A percentile compares a stretch with the other conserved stretches of the same genome.
These are phyloP conservation scores for Phaonia tiefii DNA, from an alignment of 2,888 invertebrate genomes.

Conservation along the genomic window DNA sequence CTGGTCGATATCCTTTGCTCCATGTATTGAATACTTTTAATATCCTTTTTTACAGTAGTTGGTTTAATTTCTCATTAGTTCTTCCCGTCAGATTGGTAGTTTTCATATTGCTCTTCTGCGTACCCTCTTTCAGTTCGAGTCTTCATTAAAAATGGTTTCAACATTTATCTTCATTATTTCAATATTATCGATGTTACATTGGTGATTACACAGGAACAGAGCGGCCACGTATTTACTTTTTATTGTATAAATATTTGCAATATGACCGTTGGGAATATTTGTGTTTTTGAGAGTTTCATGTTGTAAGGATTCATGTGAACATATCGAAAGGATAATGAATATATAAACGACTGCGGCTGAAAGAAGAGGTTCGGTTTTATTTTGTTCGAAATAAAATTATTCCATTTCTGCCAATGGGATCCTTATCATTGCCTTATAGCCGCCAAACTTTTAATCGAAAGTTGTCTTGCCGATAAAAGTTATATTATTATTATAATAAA, in stretches of 20 bases:
- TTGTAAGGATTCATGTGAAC: too few relatives aligned
- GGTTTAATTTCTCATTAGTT: slow-evolving; percentile 13
- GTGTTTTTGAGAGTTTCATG: too few relatives aligned
- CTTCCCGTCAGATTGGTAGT: neutral
- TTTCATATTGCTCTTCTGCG: neutral
- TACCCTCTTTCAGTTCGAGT: neutral
- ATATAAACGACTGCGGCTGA: too few relatives aligned
- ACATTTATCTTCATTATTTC: slow-evolving; percentile 47
- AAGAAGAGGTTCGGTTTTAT: too few relatives aligned
- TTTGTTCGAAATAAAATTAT: too few relatives aligned
- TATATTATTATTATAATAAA: too few relatives aligned
- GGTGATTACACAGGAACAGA: slow-evolving; percentile 4
- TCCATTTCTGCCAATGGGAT: too few relatives aligned
- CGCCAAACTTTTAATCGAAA: too few relatives aligned
- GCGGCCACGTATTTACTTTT: neutral
- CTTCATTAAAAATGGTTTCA: slow-evolving; percentile 30
- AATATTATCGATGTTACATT: slow-evolving; percentile 30
- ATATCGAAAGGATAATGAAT: too few relatives aligned
- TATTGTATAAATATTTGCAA: neutral
- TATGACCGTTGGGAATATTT: too few relatives aligned
- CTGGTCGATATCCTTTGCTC: neutral
- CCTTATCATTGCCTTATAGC: too few relatives aligned
- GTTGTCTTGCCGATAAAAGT: too few relatives aligned
- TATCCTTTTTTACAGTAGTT: slow-evolving; percentile 16
- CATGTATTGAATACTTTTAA: neutral